Evolutionary conservation across 1,140 invertebrate genomes (phyloP), one percentile per base, ranked within the genome.

Genomic region (Microplitis mediator): DNA sequence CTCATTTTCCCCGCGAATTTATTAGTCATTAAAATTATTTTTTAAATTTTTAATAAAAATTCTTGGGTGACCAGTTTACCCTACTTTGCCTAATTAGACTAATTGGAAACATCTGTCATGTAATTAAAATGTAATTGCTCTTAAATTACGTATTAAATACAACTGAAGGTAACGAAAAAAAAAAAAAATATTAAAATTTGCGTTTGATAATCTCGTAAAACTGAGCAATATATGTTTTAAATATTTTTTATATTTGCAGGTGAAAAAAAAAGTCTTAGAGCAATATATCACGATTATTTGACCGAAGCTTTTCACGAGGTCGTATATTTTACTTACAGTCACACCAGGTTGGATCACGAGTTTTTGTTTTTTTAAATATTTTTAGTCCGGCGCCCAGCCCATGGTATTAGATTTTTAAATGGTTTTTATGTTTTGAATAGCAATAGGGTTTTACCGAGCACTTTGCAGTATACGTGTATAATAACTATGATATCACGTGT

Each of bases 231-330:
- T 31, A 23, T 4, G 51, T 14, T 63, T 60, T 32, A 39, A 65
- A 34, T 68, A 60, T 65, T 72, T 72, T 72, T 60, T 75, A 76
- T 74, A 75, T 23, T 23, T 23, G 0, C 23, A 75, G 72, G 61
- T 65, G n/a, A 62, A 36, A 56, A 13, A 32, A 80, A 86, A 84
- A 85, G 83, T 79, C 84, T 85, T 83, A 82, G 77, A 63, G 76
- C 82, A 83, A 86, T 87, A 87, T 86, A 87, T 87, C 85, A 86
- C 81, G 85, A 85, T 87, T 87, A 87, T 87, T 87, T 82, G 85
- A 86, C 83, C 83, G 84, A 85, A 81, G 84, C 85, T 84, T 85
- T 82, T 80, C 77, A 72, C 71, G 56, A 71, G 80, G 84, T 82
- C 84, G 85, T 86, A 86, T 86, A 87, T 87, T 87, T 87, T 87